phyloP scores from a whole-genome alignment of 2,797 vertebrate genomes.

The Xenentodon cancila region DNA sequence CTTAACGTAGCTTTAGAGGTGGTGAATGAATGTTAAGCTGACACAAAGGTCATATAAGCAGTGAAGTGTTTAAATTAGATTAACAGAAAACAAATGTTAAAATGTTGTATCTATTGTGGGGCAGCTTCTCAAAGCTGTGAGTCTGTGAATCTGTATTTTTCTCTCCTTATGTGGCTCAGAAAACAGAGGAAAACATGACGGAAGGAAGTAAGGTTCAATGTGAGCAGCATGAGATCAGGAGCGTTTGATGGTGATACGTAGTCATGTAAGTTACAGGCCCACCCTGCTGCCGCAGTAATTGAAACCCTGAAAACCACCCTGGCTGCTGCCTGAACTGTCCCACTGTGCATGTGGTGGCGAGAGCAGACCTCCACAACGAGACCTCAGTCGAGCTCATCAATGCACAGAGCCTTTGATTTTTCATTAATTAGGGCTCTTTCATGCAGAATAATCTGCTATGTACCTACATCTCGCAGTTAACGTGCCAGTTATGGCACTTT shows the following conservation, averaged over 20 bases:
- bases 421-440: too few relatives aligned
- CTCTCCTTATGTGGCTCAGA: constrained; percentile 7
- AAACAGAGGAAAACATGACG: constrained; percentile 8
- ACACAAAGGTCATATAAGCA: too few relatives aligned
- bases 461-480: too few relatives aligned
- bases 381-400: neutral
- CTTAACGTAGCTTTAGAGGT: too few relatives aligned
- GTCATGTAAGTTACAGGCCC: constrained; percentile 41
- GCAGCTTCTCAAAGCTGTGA: neutral
- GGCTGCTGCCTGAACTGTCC: constrained; percentile 32
- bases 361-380: constrained; percentile 26
- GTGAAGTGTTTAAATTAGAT: too few relatives aligned
- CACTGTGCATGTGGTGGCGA: constrained; percentile 29
- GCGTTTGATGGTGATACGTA: constrained; percentile 46
- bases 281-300: constrained; percentile 51
- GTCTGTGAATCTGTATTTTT: constrained; percentile 7
- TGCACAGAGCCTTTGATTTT: too few relatives aligned
- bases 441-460: too few relatives aligned
- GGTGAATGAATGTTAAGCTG: too few relatives aligned
- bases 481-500: too few relatives aligned
- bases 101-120: too few relatives aligned
- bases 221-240: constrained; percentile 21
- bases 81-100: too few relatives aligned
- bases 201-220: constrained; percentile 19
- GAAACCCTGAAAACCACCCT: constrained; percentile 47